Conservation (phyloP, 1,140 invertebrate genomes). For the Scaptodrosophila lebanonensis region DNA sequence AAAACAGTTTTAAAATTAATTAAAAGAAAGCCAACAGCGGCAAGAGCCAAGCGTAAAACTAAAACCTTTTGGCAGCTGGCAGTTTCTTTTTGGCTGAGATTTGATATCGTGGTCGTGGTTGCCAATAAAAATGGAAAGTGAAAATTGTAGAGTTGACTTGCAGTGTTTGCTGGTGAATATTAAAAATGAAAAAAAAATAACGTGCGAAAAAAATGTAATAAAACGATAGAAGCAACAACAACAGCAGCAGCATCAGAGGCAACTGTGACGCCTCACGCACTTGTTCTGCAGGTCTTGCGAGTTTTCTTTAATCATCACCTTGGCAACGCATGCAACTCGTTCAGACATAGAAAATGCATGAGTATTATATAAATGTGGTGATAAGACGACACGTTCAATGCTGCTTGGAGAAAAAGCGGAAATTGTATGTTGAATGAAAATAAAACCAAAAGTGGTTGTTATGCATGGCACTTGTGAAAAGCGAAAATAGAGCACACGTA, state of each 20-base stretch:
- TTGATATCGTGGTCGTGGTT: conserved; percentile 41
- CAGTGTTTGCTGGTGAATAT: conserved; percentile 61
- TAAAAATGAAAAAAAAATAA: conserved; percentile 47
- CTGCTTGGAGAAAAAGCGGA: conserved; percentile 28
- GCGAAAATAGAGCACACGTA: conserved; percentile 16
- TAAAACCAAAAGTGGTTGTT: conserved; percentile 40
- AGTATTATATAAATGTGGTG: conserved; percentile 66
- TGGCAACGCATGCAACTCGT: background rate
- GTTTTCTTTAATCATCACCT: conserved; percentile 61
- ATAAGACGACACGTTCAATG: conserved; percentile 7
- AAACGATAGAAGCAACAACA: conserved; percentile 60
- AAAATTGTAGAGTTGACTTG: conserved; percentile 70
- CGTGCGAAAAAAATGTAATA: conserved; percentile 46
- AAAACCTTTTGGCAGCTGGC: conserved; percentile 66
- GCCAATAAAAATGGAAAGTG: conserved; percentile 74
- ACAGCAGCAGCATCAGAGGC: conserved; percentile 13
- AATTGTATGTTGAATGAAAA: conserved; percentile 45
- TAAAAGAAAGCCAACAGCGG: conserved; percentile 58
- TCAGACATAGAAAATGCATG: conserved; percentile 14
- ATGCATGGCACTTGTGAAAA: conserved; percentile 35
- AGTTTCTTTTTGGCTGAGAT: conserved; percentile 75
- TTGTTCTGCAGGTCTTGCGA: conserved; percentile 55
- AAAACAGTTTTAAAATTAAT: conserved; percentile 49
- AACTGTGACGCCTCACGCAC: no score
- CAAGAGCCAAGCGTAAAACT: conserved; percentile 15